Evolutionary conservation across 1,140 invertebrate species (phyloP), one percentile per base, ranked within the genome.

Genomic region (Dinoponera quadriceps): DNA sequence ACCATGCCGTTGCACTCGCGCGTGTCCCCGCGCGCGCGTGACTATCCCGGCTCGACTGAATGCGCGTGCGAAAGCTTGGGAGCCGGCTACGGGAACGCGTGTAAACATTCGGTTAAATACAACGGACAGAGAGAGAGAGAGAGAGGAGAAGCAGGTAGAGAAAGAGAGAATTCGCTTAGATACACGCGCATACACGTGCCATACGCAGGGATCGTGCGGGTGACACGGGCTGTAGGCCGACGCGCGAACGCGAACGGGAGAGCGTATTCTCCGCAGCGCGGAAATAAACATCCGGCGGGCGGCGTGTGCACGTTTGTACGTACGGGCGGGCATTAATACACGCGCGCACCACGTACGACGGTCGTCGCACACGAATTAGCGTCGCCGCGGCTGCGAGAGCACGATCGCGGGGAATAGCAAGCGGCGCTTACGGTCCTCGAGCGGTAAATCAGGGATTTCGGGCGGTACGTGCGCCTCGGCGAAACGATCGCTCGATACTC

Each of bases 401-500:
- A 83, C 80, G 68, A 63, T 57, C 63, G 69, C 68, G 38, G 81
- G 82, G 85, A 87, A 87, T 83, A 84, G 85, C 55, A 83, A 84
- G 63, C 73, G 57, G 75, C 48, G 38, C 38, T 44, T 9, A 44
- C 38, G 82, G 82, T 65, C 73, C 82, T 83, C 78, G 73, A 78
- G 80, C 82, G 72, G 83, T 85, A 88, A 88, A 88, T 88, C 87
- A 88, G 80, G 86, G 83, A 88, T 88, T 88, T 88, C 80, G 85
- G 63, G 3, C 29, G 81, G 33, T 87, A 86, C 86, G 86, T 83
- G 86, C 77, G 57, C 54, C 54, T 66, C 66, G 83, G 18, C 83
- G 84, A 73, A 82, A 81, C 72, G 84, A 86, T 86, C 84, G 84
- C 54, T 83, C 81, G 72, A 83, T 83, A 83, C 60, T 66, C 81